Conservation (phyloP, 2,888 invertebrate species). For the Slavum lentiscoides region DNA sequence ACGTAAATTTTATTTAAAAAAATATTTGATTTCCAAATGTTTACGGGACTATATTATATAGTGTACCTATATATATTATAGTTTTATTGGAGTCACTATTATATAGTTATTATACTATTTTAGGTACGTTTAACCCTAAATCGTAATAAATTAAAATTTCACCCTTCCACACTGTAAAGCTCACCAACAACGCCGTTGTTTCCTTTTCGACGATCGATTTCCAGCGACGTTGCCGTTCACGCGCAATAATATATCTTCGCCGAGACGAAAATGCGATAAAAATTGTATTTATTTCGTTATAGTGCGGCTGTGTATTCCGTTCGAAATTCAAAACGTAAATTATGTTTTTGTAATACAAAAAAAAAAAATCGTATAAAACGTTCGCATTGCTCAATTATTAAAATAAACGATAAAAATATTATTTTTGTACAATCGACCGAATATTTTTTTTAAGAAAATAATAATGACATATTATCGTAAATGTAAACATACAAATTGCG, state of each 20-base stretch:
- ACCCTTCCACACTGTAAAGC: background rate
- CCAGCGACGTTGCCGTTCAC: constrained; percentile 39
- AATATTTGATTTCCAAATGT: too few relatives aligned
- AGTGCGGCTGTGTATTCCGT: too few relatives aligned
- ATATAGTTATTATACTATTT: background rate
- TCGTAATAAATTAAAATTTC: constrained; percentile 31
- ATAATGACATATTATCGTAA: too few relatives aligned
- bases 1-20: too few relatives aligned
- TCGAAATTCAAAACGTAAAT: background rate
- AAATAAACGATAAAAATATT: too few relatives aligned
- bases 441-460: too few relatives aligned
- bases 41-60: too few relatives aligned
- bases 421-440: too few relatives aligned
- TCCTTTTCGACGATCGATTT: constrained; percentile 45
- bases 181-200: constrained; percentile 20
- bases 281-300: background rate
- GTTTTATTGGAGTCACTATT: background rate
- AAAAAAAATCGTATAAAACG: too few relatives aligned
- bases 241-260: constrained; percentile 1
- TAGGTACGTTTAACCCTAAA: background rate
- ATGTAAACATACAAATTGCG: too few relatives aligned
- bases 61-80: background rate
- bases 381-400: too few relatives aligned
- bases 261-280: background rate
- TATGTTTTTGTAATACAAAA: background rate